Conservation (phyloP, 92 coral and sea anemone genomes). For the Desmophyllum pertusum region DNA sequence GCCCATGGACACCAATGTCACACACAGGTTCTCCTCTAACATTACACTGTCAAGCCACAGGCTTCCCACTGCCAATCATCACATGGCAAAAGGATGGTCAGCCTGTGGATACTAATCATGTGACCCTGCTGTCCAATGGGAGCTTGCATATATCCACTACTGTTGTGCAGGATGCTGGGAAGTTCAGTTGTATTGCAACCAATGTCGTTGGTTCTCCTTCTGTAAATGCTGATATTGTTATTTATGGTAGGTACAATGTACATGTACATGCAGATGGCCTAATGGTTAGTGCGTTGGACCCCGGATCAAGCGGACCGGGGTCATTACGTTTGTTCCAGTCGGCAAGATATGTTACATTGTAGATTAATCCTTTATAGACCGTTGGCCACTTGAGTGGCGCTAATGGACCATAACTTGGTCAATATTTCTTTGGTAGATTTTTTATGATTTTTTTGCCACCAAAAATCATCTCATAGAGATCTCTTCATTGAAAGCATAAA, state of each 20-base stretch:
- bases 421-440: no score
- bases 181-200: slow-evolving; percentile 69
- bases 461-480: no score
- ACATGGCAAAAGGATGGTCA: slow-evolving; percentile 79
- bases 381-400: no score
- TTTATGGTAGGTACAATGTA: slow-evolving; percentile 68
- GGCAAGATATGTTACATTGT: no score
- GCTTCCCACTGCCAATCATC: slow-evolving; percentile 78
- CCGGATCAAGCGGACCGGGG: no score
- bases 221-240: slow-evolving; percentile 55
- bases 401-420: no score
- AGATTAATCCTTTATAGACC: no score
- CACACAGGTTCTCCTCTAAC: slow-evolving; percentile 59
- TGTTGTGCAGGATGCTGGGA: slow-evolving; percentile 75
- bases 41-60: slow-evolving; percentile 77
- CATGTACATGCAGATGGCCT: no score
- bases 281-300: no score
- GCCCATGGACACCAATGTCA: slow-evolving; percentile 76
- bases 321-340: no score
- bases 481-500: no score
- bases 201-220: slow-evolving; percentile 76
- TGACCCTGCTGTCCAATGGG: slow-evolving; percentile 69
- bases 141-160: slow-evolving; percentile 67
- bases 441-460: no score
- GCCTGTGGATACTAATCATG: slow-evolving; percentile 62